phyloP scores from a whole-genome alignment of 2,888 invertebrate species.

The Gari tellinella region DNA sequence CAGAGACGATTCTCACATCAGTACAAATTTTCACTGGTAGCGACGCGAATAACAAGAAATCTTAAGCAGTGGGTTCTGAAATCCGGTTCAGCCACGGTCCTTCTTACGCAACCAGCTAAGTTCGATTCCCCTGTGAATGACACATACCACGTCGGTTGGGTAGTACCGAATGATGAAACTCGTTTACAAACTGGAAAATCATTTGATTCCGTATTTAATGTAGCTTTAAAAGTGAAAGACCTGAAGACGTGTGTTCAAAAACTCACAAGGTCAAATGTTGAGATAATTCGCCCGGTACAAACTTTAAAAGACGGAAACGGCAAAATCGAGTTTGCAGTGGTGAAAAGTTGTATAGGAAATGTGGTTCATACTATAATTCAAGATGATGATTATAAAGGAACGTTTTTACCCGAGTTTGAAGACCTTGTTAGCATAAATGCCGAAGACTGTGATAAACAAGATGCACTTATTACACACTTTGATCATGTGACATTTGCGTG shows the following conservation, averaged over 20 bases:
- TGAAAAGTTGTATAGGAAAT: conserved; percentile 85
- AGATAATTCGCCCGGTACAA: conserved; percentile 74
- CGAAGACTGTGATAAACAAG: background rate
- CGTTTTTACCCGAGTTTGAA: conserved; percentile 84
- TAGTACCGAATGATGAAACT: background rate
- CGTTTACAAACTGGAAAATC: background rate
- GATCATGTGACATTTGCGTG: conserved; percentile 85
- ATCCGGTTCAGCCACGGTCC: conserved; percentile 74
- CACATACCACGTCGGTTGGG: conserved; percentile 43
- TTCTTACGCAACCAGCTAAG: conserved; percentile 73
- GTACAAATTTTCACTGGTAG: conserved; percentile 74
- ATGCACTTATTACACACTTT: conserved; percentile 75
- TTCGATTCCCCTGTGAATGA: conserved; percentile 31
- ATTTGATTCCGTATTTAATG: conserved; percentile 84
- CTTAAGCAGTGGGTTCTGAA: conserved; percentile 76
- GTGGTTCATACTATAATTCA: conserved; percentile 85
- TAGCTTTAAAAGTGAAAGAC: conserved; percentile 83
- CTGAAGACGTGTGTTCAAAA: conserved; percentile 69
- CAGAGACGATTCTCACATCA: conserved; percentile 69
- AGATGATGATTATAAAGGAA: conserved; percentile 80
- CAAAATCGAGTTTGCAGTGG: conserved; percentile 80
- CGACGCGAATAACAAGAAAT: conserved; percentile 52
- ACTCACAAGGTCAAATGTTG: conserved; percentile 70
- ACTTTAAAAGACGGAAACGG: conserved; percentile 78
- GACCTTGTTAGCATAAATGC: conserved; percentile 8